Evolutionary conservation across 1,140 invertebrate genomes (phyloP).

Genomic region (Drosophila eugracilis): DNA sequence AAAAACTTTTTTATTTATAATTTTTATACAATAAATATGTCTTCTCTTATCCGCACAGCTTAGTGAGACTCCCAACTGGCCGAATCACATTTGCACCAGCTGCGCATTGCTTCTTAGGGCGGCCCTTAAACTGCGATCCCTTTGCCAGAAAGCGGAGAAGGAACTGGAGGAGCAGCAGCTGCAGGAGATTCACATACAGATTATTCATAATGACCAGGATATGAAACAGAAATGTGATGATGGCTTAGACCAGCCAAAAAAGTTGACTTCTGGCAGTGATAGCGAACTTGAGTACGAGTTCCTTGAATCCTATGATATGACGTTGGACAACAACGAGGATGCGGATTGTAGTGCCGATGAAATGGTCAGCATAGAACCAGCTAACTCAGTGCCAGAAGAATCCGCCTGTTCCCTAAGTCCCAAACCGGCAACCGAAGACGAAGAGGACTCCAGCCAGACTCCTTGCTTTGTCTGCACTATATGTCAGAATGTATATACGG

Average conservation of each 20-base stretch:
- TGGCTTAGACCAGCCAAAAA: neutral
- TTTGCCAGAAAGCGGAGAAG: constrained; percentile 57
- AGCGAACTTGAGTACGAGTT: constrained; percentile 25
- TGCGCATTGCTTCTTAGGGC: constrained; percentile 59
- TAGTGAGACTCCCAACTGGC: constrained; percentile 13
- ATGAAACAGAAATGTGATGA: neutral
- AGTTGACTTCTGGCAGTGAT: constrained; percentile 8
- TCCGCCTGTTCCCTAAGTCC: neutral
- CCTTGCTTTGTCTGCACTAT: constrained; percentile 46
- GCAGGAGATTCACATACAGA: neutral
- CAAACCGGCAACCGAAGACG: neutral
- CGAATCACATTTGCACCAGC: constrained; percentile 62
- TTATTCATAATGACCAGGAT: neutral
- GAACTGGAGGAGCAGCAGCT: constrained; percentile 19
- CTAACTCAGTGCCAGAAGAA: constrained; percentile 9
- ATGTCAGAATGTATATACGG: constrained; percentile 64
- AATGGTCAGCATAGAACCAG: constrained; percentile 27
- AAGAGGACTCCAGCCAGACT: neutral
- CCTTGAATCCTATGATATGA: constrained; percentile 32
- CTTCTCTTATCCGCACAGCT: constrained; percentile 36
- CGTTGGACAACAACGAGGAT: constrained; percentile 21
- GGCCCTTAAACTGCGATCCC: constrained; percentile 49
- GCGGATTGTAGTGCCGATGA: constrained; percentile 22
- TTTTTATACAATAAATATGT: neutral
- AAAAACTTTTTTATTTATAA: neutral